Percentiles rank a stretch among this genome's conserved stretches.
These are phyloP conservation scores for Glossosoma conforme DNA, from an alignment of 1,140 invertebrate genomes.

Conservation along the genomic window DNA sequence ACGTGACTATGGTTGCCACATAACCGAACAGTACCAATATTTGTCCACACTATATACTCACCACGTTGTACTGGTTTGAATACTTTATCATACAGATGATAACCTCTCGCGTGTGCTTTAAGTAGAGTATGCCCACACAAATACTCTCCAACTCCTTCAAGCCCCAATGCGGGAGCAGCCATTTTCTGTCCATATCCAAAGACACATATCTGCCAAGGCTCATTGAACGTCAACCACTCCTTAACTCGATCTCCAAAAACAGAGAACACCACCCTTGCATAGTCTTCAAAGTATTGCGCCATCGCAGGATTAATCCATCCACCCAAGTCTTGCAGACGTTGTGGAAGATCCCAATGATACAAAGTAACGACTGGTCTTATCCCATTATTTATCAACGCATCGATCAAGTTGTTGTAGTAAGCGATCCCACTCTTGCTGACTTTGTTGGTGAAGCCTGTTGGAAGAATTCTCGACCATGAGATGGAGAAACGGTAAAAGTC, in stretches of 20 bases:
- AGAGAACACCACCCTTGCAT: constrained; percentile 39
- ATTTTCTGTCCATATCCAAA: constrained; percentile 35
- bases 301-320: constrained; percentile 33
- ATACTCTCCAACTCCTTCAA: constrained; percentile 43
- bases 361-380: constrained; percentile 40
- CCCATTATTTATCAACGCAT: constrained; percentile 42
- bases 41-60: constrained; percentile 33
- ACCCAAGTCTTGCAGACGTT: constrained; percentile 29
- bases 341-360: constrained; percentile 35
- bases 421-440: constrained; percentile 25
- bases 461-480: constrained; percentile 49
- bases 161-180: constrained; percentile 38
- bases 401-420: constrained; percentile 32
- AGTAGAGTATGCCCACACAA: constrained; percentile 50
- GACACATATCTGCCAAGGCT: constrained; percentile 32
- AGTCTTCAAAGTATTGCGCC: constrained; percentile 43
- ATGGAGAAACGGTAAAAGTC: constrained; percentile 49
- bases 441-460: constrained; percentile 37
- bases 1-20: constrained; percentile 23
- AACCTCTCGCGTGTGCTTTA: constrained; percentile 51
- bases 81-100: constrained; percentile 52
- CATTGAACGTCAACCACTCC: constrained; percentile 39
- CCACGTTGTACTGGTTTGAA: constrained; percentile 50
- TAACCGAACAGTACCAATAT: constrained; percentile 12
- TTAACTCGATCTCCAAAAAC: constrained; percentile 41